Base-by-base conservation (phyloP, 2,113 vertebrate genomes). In the Mixornis gularis region DNA sequence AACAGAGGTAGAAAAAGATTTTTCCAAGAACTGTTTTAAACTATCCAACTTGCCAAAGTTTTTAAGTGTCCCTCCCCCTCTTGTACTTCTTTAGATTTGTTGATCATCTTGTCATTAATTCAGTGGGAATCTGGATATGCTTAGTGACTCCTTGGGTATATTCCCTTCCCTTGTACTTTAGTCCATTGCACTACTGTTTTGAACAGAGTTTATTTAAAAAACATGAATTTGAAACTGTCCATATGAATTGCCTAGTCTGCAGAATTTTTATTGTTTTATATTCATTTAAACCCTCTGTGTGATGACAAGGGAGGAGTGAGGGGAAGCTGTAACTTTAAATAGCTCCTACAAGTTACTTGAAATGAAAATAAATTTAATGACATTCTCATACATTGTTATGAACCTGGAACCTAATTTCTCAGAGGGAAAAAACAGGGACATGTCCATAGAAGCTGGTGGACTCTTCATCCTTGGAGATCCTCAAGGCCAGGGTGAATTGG, bases 371-470 rank as follows among this genome's bases (percentile, higher is more conserved):
- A 7, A 15, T 66, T 56, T 78, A 90, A 53, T 1, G 4, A 40
- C 6, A 9, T 52, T 89, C 9, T 70, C 17, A 32, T 40, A 30
- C 0, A 0, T 52, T 49, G 12, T 53, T 46, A 51, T 25, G 13
- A 63, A 49, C 17, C 53, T 78, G 32, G 22, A 69, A 60, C 3
- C 3, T 0, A n/a, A 1, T 74, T 79, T 79, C 24, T 74, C 4
- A 21, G 29, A 51, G 13, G 15, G 19, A 30, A 72, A 43, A 66
- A 49, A 10, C 3, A 44, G 17, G 12, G 41, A 40, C 8, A 6
- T 5, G 2, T 34, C 19, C 49, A 22, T 32, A 17, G 32, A 55
- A 63, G 22, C 13, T 65, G 52, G 12, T 44, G 44, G 17, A n/a
- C 12, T 65, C 18, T 26, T 7, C 27, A 13, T n/a, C 32, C n/a